These are phyloP conservation scores for Sclerodermus sp. DNA, from an alignment of 2,888 invertebrate genomes.

Conservation along the genomic window DNA sequence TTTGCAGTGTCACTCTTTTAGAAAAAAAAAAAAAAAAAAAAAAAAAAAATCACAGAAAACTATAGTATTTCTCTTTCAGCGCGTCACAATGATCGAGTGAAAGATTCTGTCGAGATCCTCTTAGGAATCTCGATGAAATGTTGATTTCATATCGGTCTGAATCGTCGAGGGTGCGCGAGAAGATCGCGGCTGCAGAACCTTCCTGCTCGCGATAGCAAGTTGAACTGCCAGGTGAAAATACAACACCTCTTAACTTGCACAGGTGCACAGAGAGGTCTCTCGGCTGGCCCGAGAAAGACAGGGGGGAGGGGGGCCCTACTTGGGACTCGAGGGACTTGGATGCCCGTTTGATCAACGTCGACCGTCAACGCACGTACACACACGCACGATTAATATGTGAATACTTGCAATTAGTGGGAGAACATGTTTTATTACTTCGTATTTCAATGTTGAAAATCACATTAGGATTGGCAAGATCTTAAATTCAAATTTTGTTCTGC, in stretches of 20 bases:
- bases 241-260: constrained; percentile 51
- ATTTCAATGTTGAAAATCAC: no score
- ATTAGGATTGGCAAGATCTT: no score
- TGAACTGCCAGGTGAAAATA: constrained; percentile 57
- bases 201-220: constrained; percentile 48
- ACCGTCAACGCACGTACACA: no score
- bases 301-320: constrained; percentile 49
- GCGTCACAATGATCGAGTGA: no score
- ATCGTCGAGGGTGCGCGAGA: constrained; percentile 11
- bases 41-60: neutral
- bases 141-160: neutral
- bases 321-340: constrained; percentile 13
- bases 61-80: neutral
- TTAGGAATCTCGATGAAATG: neutral
- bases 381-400: no score
- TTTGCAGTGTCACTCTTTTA: no score
- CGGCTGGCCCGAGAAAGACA: constrained; percentile 29
- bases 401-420: no score
- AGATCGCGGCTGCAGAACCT: constrained; percentile 35
- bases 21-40: no score
- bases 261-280: constrained; percentile 47
- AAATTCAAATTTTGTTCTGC: no score
- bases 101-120: neutral
- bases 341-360: no score
- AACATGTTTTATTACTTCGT: no score